phyloP scores from a whole-genome alignment of 2,797 vertebrate species.

The Syngnathus rostellatus region DNA sequence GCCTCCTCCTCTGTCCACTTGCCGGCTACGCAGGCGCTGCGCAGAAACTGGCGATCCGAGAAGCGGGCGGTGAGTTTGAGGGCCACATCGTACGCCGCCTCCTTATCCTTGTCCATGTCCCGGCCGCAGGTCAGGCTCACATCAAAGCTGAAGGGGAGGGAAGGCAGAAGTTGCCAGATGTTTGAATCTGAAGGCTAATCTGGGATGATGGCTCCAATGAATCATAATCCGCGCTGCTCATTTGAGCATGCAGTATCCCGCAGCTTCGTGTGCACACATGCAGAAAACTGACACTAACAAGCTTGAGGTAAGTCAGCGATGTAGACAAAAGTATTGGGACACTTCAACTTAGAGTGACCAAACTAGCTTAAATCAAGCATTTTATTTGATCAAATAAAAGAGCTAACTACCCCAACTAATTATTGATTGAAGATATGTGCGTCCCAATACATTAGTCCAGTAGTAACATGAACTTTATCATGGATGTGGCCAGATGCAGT shows the following conservation, averaged over 20 bases:
- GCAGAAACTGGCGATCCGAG: conserved; percentile 82
- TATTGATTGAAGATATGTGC: not conserved
- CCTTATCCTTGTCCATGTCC: conserved; percentile 73
- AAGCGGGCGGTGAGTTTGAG: conserved; percentile 91
- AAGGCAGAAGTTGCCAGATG: conserved; percentile 12
- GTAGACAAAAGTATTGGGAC: not conserved
- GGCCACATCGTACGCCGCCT: conserved; percentile 78
- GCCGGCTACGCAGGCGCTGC: conserved; percentile 82
- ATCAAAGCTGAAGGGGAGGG: conserved; percentile 74
- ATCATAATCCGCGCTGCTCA: conserved; percentile 41
- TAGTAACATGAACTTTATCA: not conserved
- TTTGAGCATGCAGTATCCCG: conserved; percentile 5
- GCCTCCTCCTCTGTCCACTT: conserved; percentile 87
- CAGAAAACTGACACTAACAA: not conserved
- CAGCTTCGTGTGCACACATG: conserved; percentile 15
- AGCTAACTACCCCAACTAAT: not conserved
- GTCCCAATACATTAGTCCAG: not conserved
- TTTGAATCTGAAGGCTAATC: conserved; percentile 33
- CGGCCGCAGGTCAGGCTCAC: conserved; percentile 89
- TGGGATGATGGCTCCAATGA: conserved; percentile 38
- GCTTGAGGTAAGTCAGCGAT: not conserved
- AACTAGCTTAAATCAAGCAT: too few relatives aligned
- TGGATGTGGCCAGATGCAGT: not conserved
- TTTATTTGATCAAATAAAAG: too few relatives aligned
- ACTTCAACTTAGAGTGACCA: too few relatives aligned